A percentile compares a stretch with the other conserved stretches of the same genome.
Conservation (phyloP, 2,113 vertebrate species). For the Morone saxatilis region DNA sequence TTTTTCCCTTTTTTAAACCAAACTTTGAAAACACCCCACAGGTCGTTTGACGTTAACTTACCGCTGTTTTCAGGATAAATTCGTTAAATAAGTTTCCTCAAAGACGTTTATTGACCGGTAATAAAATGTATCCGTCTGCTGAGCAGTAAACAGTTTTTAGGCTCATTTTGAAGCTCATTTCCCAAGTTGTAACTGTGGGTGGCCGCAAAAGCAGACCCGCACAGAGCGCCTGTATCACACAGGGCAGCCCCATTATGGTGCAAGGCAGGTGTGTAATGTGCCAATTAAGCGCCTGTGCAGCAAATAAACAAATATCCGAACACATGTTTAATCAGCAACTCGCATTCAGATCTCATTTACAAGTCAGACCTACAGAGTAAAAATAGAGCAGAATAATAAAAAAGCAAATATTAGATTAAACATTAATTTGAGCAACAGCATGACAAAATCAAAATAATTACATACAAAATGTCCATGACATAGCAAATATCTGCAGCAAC, state of each 20-base stretch:
- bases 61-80: not conserved
- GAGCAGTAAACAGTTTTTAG: not conserved
- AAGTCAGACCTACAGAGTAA: no score
- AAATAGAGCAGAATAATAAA: no score
- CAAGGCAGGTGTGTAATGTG: not conserved
- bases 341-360: no score
- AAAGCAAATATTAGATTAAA: no score
- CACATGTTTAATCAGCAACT: no score
- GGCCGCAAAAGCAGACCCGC: no score
- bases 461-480: no score
- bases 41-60: not conserved
- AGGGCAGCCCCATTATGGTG: no score
- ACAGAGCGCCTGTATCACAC: not conserved
- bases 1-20: not conserved
- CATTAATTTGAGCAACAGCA: no score
- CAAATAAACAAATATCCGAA: not conserved
- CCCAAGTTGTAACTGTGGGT: not conserved
- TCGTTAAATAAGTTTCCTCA: not conserved
- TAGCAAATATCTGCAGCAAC: no score
- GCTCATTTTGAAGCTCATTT: accelerated
- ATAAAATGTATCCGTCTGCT: not conserved
- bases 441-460: no score
- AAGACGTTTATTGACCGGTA: not conserved
- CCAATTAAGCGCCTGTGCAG: not conserved
- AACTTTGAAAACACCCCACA: not conserved